Base-by-base conservation (phyloP, 2,888 invertebrate species). In the Phyllotreta striolata region DNA sequence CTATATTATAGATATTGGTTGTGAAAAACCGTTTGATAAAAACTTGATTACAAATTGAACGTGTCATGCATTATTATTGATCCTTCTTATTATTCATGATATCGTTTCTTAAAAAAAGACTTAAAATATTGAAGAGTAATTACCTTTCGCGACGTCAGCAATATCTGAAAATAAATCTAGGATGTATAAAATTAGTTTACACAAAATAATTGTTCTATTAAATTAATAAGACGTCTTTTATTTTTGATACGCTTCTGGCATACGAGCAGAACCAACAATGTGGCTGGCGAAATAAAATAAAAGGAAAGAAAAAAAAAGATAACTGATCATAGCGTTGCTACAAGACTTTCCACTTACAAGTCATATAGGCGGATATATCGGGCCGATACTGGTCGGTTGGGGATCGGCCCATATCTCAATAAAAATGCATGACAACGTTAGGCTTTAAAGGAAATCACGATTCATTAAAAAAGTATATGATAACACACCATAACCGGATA, bases 311-410 rank as follows among this genome's bases (percentile, higher is more conserved):
- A 66, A 67, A 67, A 41, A 34, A 37, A 75, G 76, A 76, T 76
- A 77, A 75, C 75, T 72, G 76, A 75, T 75, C 76, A 76, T 76
- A 60, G 37, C 43, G 14, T 34, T 10, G 10, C 14, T 52, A 78
- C 78, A 78, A 74, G 77, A 77, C 76, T 77, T 77, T 78, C 76
- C 77, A 77, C 78, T 78, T 78, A 78, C 76, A 75, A 74, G 69
- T 78, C 76, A 76, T 78, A 76, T 76, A 46, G 51, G 51, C 38
- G 51, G 34, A 51, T 60, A 60, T 60, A 52, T 43, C 76, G 68
- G 64, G 64, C 68, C 66, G 76, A 73, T 73, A 59, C 14, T 60
- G 72, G 68, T 70, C 61, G 69, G 66, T 69, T 70, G 67, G 75
- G 76, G 75, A 73, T 75, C 75, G 77, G 76, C 73, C 74, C 77